Evolutionary conservation across 2,113 vertebrate species (phyloP).

Genomic region (Cygnus atratus): DNA sequence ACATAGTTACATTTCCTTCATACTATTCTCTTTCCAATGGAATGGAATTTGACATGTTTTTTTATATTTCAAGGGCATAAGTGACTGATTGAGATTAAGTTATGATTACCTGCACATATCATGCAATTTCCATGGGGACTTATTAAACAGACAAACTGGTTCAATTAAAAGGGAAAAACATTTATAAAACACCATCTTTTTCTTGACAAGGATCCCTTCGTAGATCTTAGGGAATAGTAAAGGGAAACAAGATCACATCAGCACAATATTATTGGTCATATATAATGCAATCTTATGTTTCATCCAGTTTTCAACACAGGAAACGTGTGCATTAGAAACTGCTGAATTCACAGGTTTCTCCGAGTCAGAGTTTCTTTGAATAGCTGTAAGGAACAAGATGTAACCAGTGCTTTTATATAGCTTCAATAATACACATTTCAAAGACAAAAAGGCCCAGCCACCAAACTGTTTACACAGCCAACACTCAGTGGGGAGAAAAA

Average conservation of each 20-base stretch:
- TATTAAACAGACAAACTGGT: constrained; percentile 69
- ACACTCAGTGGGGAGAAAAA: constrained; percentile 47
- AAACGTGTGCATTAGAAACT: constrained; percentile 57
- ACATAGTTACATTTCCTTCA: not conserved
- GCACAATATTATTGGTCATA: constrained; percentile 61
- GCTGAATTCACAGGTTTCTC: constrained; percentile 57
- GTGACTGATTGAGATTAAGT: constrained; percentile 51
- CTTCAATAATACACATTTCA: constrained; percentile 40
- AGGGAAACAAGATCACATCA: constrained; percentile 60
- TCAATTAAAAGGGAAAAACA: constrained; percentile 77
- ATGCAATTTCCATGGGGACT: constrained; percentile 64
- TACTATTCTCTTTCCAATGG: not conserved
- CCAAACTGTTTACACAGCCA: constrained; percentile 63
- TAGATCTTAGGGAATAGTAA: constrained; percentile 49
- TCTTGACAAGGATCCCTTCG: constrained; percentile 62
- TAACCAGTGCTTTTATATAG: constrained; percentile 17
- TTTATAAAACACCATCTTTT: constrained; percentile 58
- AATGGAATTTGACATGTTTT: not conserved
- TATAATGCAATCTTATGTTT: constrained; percentile 62
- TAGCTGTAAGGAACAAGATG: constrained; percentile 29
- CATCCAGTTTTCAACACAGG: constrained; percentile 62
- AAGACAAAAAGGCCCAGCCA: constrained; percentile 13
- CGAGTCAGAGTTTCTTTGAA: constrained; percentile 48
- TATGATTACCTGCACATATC: constrained; percentile 63
- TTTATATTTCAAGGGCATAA: constrained; percentile 42